Conservation (phyloP, 2,888 invertebrate species). For the Falcaria lacertinaria region DNA sequence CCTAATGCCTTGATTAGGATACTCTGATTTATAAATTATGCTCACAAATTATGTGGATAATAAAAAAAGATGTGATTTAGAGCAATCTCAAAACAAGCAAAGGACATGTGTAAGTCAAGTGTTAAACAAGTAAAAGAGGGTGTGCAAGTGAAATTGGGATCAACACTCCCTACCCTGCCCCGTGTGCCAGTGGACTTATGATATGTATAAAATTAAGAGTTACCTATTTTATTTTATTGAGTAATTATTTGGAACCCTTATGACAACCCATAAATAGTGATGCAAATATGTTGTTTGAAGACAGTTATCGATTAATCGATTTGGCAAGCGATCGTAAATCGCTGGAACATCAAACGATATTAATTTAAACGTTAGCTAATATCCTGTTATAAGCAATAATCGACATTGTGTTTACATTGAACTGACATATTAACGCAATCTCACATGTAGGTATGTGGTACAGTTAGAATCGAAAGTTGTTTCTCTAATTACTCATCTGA, state of each 20-base stretch:
- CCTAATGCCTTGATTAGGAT: too few species aligned
- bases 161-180: too few species aligned
- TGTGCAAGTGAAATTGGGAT: too few species aligned
- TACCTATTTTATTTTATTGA: too few species aligned
- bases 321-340: conserved; percentile 15
- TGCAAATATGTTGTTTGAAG: neutral
- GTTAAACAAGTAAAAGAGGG: too few species aligned
- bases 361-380: conserved; percentile 20
- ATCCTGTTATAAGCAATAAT: conserved; percentile 17
- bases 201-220: too few species aligned
- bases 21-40: too few species aligned
- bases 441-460: conserved; percentile 2
- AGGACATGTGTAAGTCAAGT: too few species aligned
- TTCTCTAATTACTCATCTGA: conserved; percentile 38
- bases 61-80: too few species aligned
- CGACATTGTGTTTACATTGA: conserved; percentile 22
- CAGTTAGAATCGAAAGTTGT: conserved; percentile 53
- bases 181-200: too few species aligned
- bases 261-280: neutral
- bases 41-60: too few species aligned
- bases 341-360: conserved; percentile 6
- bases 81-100: too few species aligned
- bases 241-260: neutral
- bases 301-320: conserved; percentile 7
- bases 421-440: conserved; percentile 3